phyloP scores from a whole-genome alignment of 2,888 invertebrate genomes.

The Eumacrocentrus americanus region DNA sequence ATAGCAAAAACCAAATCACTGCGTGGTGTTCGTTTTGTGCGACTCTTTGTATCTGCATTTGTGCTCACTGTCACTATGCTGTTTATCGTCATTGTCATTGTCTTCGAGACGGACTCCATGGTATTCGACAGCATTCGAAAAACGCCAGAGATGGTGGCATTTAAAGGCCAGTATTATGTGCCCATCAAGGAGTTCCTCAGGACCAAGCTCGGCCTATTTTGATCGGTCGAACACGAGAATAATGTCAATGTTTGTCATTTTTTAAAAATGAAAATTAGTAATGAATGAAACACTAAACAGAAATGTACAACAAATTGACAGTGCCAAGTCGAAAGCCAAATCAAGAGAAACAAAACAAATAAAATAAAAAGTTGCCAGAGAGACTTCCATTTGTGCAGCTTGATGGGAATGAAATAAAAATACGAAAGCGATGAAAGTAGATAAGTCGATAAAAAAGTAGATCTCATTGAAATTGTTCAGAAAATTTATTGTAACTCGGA shows the following conservation, averaged over 20 bases:
- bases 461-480: too few species aligned
- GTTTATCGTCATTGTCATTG: slow-evolving; percentile 71
- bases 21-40: slow-evolving; percentile 64
- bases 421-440: too few species aligned
- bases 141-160: slow-evolving; percentile 76
- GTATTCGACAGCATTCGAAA: slow-evolving; percentile 72
- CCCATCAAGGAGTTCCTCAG: slow-evolving; percentile 80
- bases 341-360: background rate
- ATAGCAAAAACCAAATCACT: slow-evolving; percentile 40
- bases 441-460: too few species aligned
- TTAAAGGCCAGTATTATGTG: slow-evolving; percentile 82
- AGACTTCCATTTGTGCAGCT: background rate
- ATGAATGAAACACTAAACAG: background rate
- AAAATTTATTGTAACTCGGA: background rate
- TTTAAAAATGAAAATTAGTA: slow-evolving; percentile 11
- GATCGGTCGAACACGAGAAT: slow-evolving; percentile 55
- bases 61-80: slow-evolving; percentile 75
- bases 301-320: slow-evolving; percentile 5
- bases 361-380: too few species aligned
- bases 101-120: slow-evolving; percentile 81
- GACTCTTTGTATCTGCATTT: slow-evolving; percentile 80
- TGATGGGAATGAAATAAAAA: background rate
- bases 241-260: background rate
- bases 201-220: slow-evolving; percentile 70
- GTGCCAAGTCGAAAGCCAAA: slow-evolving; percentile 21